These are phyloP conservation scores for Rhipidura dahli DNA, from an alignment of 2,113 vertebrate species.

Conservation along the genomic window DNA sequence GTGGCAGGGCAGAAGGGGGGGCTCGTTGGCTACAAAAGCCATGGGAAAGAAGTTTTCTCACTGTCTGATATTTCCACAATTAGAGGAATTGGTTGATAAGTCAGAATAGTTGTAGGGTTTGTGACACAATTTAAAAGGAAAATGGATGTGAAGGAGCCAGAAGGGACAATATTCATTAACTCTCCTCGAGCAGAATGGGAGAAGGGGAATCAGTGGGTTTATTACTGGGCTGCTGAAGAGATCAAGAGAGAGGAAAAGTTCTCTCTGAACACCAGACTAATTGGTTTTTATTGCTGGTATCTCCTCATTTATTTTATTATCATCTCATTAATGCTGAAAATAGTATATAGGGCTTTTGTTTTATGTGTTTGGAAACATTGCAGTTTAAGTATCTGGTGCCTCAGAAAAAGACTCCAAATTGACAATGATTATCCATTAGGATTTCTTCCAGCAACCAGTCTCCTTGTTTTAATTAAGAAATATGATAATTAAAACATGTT, in stretches of 20 bases:
- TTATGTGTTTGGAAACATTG: background rate
- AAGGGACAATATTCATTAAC: slow-evolving; percentile 15
- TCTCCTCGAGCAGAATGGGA: background rate
- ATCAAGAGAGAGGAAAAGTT: background rate
- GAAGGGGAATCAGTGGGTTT: background rate
- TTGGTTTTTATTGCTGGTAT: background rate
- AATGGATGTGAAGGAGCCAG: background rate
- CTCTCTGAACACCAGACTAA: background rate
- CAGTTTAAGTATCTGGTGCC: background rate
- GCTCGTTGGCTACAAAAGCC: background rate
- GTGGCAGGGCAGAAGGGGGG: background rate
- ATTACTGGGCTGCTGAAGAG: background rate
- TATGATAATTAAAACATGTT: background rate
- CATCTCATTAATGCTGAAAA: slow-evolving; percentile 12
- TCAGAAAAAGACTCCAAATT: background rate
- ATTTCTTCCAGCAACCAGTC: slow-evolving; percentile 18
- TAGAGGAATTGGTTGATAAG: background rate
- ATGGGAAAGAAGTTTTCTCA: background rate
- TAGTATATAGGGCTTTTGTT: background rate
- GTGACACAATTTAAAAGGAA: background rate
- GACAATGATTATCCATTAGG: slow-evolving; percentile 37
- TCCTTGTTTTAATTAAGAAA: slow-evolving; percentile 51
- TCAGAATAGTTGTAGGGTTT: background rate
- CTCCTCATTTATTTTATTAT: slow-evolving; percentile 14
- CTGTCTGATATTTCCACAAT: background rate